Conservation (phyloP, 2,113 vertebrate genomes). For the Craseonycteris thonglongyai region DNA sequence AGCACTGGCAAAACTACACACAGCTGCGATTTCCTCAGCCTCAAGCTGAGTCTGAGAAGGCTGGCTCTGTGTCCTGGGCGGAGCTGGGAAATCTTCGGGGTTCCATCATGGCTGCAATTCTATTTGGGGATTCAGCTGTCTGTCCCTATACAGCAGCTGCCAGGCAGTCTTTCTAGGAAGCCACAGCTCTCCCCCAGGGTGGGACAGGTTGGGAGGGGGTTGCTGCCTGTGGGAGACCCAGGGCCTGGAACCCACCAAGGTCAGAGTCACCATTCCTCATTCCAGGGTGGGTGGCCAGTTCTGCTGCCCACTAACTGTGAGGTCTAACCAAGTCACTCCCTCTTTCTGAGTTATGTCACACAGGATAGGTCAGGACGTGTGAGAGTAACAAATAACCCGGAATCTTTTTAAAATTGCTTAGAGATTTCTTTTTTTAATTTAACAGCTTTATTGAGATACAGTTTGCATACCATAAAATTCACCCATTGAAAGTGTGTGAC, state of each 20-base stretch:
- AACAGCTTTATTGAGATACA: neutral
- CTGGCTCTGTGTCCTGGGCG: neutral
- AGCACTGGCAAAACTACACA: neutral
- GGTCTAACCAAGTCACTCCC: neutral
- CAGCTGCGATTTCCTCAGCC: neutral
- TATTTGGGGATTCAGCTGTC: neutral
- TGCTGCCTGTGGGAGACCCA: neutral
- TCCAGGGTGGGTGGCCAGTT: neutral
- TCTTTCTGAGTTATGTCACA: neutral
- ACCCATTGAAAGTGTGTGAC: neutral
- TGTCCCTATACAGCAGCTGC: neutral
- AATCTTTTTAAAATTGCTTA: neutral
- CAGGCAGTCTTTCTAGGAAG: neutral
- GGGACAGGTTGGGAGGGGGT: no score
- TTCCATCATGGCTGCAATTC: neutral
- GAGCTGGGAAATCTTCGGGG: fast-evolving
- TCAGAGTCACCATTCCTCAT: neutral
- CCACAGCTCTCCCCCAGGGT: neutral
- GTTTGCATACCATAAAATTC: neutral
- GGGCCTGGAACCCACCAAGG: neutral
- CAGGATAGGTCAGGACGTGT: neutral
- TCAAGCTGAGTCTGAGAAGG: no score
- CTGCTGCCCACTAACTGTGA: neutral
- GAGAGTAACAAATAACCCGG: neutral
- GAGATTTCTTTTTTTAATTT: neutral